Evolutionary conservation across 37 sponge, comb jelly and placozoan species (phyloP).

Genomic region (Ephydatia muelleri): DNA sequence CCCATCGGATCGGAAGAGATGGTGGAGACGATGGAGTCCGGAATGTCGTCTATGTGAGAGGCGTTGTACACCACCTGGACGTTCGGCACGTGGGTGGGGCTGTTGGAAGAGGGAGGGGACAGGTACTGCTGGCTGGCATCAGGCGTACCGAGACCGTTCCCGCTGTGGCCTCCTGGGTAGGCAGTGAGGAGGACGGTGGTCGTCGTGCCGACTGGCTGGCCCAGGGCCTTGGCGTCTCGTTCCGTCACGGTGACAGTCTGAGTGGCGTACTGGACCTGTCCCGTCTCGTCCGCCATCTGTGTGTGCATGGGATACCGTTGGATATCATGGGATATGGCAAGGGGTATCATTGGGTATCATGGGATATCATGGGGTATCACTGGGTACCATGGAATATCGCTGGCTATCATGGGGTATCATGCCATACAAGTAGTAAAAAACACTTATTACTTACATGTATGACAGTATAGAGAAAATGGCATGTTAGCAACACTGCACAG

Average conservation of each 20-base stretch:
- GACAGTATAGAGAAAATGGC: too few species aligned
- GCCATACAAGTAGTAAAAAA: too few species aligned
- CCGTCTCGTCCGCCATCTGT: conserved; percentile 79
- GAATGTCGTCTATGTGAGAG: conserved; percentile 25
- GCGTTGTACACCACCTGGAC: conserved; percentile 65
- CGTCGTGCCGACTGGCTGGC: conserved; percentile 80
- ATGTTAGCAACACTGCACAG: too few species aligned
- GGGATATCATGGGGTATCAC: background rate
- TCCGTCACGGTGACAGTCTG: conserved; percentile 79
- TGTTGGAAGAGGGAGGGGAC: conserved; percentile 8
- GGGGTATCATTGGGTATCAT: background rate
- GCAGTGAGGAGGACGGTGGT: conserved; percentile 84
- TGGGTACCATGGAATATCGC: background rate
- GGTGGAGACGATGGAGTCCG: conserved; percentile 28
- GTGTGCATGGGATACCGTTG: background rate
- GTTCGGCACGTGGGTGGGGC: conserved; percentile 18
- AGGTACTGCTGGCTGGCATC: conserved; percentile 16
- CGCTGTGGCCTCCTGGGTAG: conserved; percentile 74
- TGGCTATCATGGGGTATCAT: background rate
- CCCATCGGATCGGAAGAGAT: background rate
- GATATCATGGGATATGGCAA: too few species aligned
- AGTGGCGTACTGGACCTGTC: conserved; percentile 84
- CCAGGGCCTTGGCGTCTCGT: conserved; percentile 74
- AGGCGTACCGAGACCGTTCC: background rate
- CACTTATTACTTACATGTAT: too few species aligned